These are phyloP conservation scores for Palythoa heliodiscus DNA, from an alignment of 92 coral and sea anemone genomes.

Conservation along the genomic window DNA sequence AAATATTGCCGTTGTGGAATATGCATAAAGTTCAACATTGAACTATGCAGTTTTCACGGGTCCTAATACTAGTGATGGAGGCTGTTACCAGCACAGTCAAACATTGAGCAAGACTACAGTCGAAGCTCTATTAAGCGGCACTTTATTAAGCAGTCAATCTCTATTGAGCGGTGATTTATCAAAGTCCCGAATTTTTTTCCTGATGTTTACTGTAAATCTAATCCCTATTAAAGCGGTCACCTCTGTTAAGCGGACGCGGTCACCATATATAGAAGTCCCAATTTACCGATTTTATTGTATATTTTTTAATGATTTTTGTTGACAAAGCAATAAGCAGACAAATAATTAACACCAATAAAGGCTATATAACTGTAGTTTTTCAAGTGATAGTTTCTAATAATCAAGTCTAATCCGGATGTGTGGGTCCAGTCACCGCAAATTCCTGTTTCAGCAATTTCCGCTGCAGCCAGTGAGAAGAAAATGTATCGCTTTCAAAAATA, in stretches of 20 bases:
- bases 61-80: too few relatives aligned
- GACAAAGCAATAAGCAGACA: slow-evolving; percentile 23
- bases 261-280: slow-evolving; percentile 51
- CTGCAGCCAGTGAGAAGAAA: slow-evolving; percentile 38
- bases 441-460: not conserved
- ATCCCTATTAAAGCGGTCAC: slow-evolving; percentile 48
- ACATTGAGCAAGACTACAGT: too few relatives aligned
- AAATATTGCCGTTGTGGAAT: too few relatives aligned
- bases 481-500: slow-evolving; percentile 15
- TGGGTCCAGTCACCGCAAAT: slow-evolving; percentile 9
- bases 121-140: too few relatives aligned
- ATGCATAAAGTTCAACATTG: not conserved
- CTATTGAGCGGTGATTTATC: too few relatives aligned
- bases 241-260: slow-evolving; percentile 46
- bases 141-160: too few relatives aligned
- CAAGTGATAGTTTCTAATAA: slow-evolving; percentile 10
- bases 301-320: not conserved
- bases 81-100: too few relatives aligned
- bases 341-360: slow-evolving; percentile 13
- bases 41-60: too few relatives aligned
- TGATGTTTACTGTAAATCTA: slow-evolving; percentile 42
- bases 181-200: not conserved
- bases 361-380: slow-evolving; percentile 8
- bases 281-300: too few relatives aligned
- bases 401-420: slow-evolving; percentile 5